Conservation (phyloP, 2,888 invertebrate species). For the Xestia rhomboidea region DNA sequence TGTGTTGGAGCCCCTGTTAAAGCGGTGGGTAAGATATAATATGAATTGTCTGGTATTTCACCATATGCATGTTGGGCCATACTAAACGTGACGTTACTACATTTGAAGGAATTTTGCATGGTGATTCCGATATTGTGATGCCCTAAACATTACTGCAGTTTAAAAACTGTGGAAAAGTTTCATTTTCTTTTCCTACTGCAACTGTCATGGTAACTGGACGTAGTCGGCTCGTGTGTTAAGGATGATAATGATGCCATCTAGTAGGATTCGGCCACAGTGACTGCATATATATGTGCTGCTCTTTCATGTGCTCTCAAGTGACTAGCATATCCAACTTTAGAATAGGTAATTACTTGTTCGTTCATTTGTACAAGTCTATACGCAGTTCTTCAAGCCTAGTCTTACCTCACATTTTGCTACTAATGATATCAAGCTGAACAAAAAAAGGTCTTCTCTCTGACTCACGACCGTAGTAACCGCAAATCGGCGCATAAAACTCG, state of each 20-base stretch:
- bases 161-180: background rate
- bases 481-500: constrained; percentile 76
- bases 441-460: constrained; percentile 70
- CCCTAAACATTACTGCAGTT: background rate
- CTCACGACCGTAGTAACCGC: constrained; percentile 81
- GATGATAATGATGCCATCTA: background rate
- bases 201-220: background rate
- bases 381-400: constrained; percentile 41
- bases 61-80: background rate
- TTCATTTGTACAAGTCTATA: background rate
- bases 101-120: background rate
- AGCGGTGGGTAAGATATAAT: constrained; percentile 24
- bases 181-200: background rate
- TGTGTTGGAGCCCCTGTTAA: constrained; percentile 41
- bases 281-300: background rate
- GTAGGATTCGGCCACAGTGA: background rate
- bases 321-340: background rate
- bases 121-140: background rate
- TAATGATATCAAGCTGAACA: constrained; percentile 43
- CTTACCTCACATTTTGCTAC: constrained; percentile 22
- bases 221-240: background rate
- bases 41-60: background rate
- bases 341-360: background rate
- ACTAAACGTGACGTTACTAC: background rate
- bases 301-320: background rate